phyloP scores from a whole-genome alignment of 2,888 invertebrate genomes.

The Philhelius pedissequus region DNA sequence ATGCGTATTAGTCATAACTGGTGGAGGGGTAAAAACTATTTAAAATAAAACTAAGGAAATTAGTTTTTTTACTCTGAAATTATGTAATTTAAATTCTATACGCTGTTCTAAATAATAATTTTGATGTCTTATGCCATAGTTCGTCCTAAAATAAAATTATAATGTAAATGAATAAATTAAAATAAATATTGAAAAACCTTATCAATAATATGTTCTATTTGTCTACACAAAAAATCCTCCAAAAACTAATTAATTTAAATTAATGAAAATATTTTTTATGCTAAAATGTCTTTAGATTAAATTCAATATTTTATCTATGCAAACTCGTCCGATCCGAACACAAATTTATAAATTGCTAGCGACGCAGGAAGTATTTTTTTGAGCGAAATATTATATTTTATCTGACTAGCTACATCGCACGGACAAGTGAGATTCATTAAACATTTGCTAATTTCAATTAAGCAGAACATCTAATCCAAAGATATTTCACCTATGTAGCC shows the following conservation, averaged over 20 bases:
- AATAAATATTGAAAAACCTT: background rate
- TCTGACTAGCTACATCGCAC: background rate
- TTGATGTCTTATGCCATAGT: too few relatives aligned
- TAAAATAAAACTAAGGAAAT: too few relatives aligned
- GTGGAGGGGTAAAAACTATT: too few relatives aligned
- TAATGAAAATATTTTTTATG: background rate
- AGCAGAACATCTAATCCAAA: conserved; percentile 34
- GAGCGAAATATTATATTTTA: conserved; percentile 31
- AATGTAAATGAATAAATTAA: background rate
- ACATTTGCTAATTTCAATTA: conserved; percentile 62
- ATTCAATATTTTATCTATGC: background rate
- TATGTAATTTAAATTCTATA: too few relatives aligned
- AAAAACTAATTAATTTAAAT: conserved; percentile 1
- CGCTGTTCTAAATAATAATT: too few relatives aligned
- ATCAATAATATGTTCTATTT: background rate
- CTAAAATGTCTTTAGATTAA: background rate
- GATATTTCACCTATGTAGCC: background rate
- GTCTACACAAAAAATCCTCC: background rate
- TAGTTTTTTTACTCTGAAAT: too few relatives aligned
- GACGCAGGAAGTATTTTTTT: conserved; percentile 19
- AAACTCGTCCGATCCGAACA: background rate
- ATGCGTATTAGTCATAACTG: too few relatives aligned
- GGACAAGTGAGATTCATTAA: conserved; percentile 44
- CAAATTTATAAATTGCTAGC: conserved; percentile 35
- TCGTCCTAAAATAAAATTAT: too few relatives aligned